Evolutionary conservation across 2,113 vertebrate genomes (phyloP).

Genomic region (Potamarius usumacintae): DNA sequence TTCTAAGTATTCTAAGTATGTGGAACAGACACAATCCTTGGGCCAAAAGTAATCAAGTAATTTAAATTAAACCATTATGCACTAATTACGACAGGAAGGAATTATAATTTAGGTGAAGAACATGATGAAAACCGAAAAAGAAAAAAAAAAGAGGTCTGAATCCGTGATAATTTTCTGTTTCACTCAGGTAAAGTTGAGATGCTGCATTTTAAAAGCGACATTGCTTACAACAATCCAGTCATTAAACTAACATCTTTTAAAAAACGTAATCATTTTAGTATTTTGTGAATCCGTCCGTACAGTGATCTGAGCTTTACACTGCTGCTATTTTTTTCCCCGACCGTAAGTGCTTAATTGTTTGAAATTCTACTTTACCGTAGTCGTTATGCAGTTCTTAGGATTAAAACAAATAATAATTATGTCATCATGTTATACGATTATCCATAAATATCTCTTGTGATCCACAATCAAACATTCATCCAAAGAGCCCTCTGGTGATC

Average conservation of each 20-base stretch:
- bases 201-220: background rate
- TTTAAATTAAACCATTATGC: slow-evolving; percentile 27
- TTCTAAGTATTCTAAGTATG: background rate
- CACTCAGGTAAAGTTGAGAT: background rate
- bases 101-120: background rate
- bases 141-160: background rate
- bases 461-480: background rate
- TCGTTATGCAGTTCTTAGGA: background rate
- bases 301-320: background rate
- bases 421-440: background rate
- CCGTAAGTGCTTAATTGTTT: background rate
- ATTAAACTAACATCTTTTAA: background rate
- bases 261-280: background rate
- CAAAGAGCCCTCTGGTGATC: background rate
- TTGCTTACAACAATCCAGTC: background rate
- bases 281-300: background rate
- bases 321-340: background rate
- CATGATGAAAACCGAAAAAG: background rate
- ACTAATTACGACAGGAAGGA: slow-evolving; percentile 24
- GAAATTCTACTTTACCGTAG: background rate
- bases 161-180: background rate
- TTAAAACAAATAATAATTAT: background rate
- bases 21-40: slow-evolving; percentile 10
- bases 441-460: background rate
- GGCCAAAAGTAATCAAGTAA: slow-evolving; percentile 6